These are phyloP conservation scores for Pseudolaguvia tuberculata DNA, from an alignment of 2,113 vertebrate species.

Conservation along the genomic window DNA sequence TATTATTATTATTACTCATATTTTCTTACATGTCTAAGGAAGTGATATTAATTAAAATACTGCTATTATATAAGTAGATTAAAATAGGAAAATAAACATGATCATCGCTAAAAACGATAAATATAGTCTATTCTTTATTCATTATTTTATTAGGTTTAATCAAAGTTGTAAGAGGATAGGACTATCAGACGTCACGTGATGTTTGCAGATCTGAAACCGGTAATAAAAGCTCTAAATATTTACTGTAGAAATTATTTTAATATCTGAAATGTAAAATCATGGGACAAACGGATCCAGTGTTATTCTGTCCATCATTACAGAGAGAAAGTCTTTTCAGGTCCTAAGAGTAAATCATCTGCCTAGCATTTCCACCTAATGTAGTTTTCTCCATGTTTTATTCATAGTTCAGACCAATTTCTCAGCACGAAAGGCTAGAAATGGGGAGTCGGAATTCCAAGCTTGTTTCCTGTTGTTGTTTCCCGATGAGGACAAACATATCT, in stretches of 20 bases:
- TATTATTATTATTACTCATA: too few relatives aligned
- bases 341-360: not conserved
- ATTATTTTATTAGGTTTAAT: too few relatives aligned
- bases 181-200: constrained; percentile 78
- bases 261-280: not conserved
- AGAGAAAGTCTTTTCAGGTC: not conserved
- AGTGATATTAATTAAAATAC: too few relatives aligned
- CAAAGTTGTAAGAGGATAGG: not conserved
- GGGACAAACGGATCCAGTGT: not conserved
- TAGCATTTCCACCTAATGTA: not conserved
- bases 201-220: constrained; percentile 83
- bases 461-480: constrained; percentile 18
- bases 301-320: not conserved
- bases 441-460: not conserved
- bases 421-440: not conserved
- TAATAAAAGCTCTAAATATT: constrained; percentile 83
- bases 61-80: too few relatives aligned
- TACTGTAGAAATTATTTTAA: constrained; percentile 76
- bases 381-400: not conserved
- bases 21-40: too few relatives aligned
- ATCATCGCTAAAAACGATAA: too few relatives aligned
- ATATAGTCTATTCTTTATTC: too few relatives aligned
- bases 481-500: constrained; percentile 27
- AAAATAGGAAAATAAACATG: too few relatives aligned
- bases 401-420: not conserved